These are phyloP conservation scores for Beris chalybata DNA, from an alignment of 2,888 invertebrate species.

Conservation along the genomic window DNA sequence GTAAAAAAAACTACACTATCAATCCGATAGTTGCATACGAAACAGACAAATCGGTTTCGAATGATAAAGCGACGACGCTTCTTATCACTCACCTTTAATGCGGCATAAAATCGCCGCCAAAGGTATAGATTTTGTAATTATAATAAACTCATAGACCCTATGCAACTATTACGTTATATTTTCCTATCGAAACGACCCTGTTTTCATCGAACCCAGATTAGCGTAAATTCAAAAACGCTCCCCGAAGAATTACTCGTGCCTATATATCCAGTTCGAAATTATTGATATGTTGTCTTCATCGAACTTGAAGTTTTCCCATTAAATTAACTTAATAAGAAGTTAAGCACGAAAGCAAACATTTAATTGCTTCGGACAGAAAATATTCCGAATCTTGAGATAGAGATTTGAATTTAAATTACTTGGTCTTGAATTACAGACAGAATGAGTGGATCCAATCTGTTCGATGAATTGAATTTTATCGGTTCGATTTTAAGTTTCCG, in stretches of 20 bases:
- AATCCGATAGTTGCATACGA: not conserved
- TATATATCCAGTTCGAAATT: slow-evolving; percentile 17
- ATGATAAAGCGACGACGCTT: slow-evolving; percentile 13
- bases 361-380: slow-evolving; percentile 23
- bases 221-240: slow-evolving; percentile 20
- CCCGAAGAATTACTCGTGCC: not conserved
- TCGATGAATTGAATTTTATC: too few species aligned
- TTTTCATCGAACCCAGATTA: slow-evolving; percentile 27
- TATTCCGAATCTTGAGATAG: slow-evolving; percentile 9
- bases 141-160: not conserved
- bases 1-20: slow-evolving; percentile 1
- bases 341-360: slow-evolving; percentile 22
- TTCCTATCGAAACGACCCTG: slow-evolving; percentile 14
- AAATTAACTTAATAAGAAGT: slow-evolving; percentile 30
- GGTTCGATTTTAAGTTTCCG: too few species aligned
- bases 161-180: slow-evolving; percentile 14
- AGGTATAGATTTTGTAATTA: slow-evolving; percentile 7
- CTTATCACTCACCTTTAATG: slow-evolving; percentile 23
- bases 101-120: slow-evolving; percentile 12
- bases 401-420: too few species aligned
- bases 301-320: slow-evolving; percentile 10
- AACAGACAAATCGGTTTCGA: slow-evolving; percentile 1
- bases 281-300: slow-evolving; percentile 15
- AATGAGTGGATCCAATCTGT: too few species aligned
- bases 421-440: too few species aligned